Percentiles rank a stretch among this genome's conserved stretches.
These are phyloP conservation scores for Dolichallabes microphthalmus DNA, from an alignment of 2,113 vertebrate genomes.

Conservation along the genomic window DNA sequence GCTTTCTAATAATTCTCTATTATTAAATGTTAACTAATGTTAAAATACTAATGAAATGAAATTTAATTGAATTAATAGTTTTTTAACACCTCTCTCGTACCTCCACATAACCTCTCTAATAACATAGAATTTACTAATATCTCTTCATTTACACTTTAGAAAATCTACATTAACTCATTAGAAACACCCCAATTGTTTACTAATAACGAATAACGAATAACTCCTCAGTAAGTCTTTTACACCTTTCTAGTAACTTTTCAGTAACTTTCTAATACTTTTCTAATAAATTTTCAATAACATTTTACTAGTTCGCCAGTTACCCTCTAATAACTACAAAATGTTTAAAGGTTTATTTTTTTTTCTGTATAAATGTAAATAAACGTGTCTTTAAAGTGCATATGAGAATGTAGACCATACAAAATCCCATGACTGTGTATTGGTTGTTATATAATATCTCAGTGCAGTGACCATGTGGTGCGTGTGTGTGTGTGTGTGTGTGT, in stretches of 20 bases:
- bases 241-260: not conserved
- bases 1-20: too few species aligned
- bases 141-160: not conserved
- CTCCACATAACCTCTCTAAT: not conserved
- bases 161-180: not conserved
- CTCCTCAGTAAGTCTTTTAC: not conserved
- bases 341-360: too few species aligned
- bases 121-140: too few species aligned
- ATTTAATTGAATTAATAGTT: too few species aligned
- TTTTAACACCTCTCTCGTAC: not conserved
- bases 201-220: not conserved
- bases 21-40: too few species aligned
- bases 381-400: not conserved
- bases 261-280: not conserved
- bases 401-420: not conserved
- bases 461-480: not conserved
- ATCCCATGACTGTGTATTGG: not conserved
- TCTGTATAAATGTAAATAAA: too few species aligned
- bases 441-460: not conserved
- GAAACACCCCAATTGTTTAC: not conserved
- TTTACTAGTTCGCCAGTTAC: not conserved
- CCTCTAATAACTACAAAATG: not conserved
- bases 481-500: constrained; percentile 22
- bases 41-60: too few species aligned
- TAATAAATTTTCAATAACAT: not conserved